These are phyloP conservation scores for Labroides dimidiatus DNA, from an alignment of 2,797 vertebrate species.

Conservation along the genomic window DNA sequence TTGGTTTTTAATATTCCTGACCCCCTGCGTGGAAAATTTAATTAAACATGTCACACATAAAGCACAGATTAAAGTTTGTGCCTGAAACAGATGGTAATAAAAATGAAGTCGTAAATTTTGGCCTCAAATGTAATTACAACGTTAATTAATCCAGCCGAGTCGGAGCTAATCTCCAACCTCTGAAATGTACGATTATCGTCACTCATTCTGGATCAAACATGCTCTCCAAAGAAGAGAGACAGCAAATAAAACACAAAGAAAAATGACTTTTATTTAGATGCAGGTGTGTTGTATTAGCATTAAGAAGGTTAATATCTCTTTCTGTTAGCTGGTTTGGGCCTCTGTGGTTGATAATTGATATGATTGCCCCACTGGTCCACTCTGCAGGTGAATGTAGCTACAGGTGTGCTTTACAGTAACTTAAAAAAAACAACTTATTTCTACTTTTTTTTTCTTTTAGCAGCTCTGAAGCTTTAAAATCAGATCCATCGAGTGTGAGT, in stretches of 20 bases:
- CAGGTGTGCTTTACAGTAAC: slow-evolving; percentile 41
- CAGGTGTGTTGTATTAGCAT: slow-evolving; percentile 5
- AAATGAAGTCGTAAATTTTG: slow-evolving; percentile 1
- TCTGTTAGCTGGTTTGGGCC: slow-evolving; percentile 17
- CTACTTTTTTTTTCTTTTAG: slow-evolving; percentile 22
- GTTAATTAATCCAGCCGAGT: not conserved
- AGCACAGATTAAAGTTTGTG: not conserved
- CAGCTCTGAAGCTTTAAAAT: slow-evolving; percentile 36
- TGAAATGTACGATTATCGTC: too few species aligned
- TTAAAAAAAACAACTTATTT: slow-evolving; percentile 48
- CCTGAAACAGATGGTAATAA: not conserved
- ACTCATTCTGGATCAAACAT: too few species aligned
- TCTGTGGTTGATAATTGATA: slow-evolving; percentile 52
- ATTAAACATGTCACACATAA: not conserved
- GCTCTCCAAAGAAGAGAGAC: not conserved
- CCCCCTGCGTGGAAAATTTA: not conserved
- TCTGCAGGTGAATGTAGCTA: slow-evolving; percentile 39
- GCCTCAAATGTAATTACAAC: slow-evolving; percentile 5
- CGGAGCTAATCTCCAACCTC: not conserved
- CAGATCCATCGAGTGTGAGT: not conserved
- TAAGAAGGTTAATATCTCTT: slow-evolving; percentile 21
- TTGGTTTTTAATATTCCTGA: not conserved
- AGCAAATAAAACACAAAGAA: too few species aligned
- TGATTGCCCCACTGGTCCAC: slow-evolving; percentile 45
- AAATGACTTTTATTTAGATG: too few species aligned